Conservation (phyloP, 2,888 invertebrate species). For the Scaptomyza parva region DNA sequence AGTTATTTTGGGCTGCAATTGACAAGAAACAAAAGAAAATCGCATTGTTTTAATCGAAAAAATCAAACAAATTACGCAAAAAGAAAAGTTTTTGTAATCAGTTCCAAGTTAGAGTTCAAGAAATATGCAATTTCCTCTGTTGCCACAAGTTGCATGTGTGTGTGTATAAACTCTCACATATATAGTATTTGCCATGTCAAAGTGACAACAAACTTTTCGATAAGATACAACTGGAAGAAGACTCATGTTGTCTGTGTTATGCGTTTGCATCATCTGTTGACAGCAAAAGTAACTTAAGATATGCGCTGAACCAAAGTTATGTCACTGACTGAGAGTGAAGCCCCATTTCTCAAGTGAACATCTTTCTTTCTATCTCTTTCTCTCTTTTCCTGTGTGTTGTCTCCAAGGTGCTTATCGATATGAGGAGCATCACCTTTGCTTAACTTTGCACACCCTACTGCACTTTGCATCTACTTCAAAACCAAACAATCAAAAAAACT, state of each 20-base stretch:
- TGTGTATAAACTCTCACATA: constrained; percentile 1
- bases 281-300: constrained; percentile 63
- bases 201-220: constrained; percentile 23
- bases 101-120: not conserved
- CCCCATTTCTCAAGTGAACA: constrained; percentile 42
- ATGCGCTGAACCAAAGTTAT: constrained; percentile 32
- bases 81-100: constrained; percentile 13
- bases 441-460: constrained; percentile 26
- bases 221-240: constrained; percentile 11
- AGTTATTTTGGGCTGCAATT: not conserved
- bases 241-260: constrained; percentile 8
- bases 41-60: not conserved
- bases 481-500: constrained; percentile 9
- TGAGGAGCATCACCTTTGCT: constrained; percentile 25
- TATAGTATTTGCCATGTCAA: constrained; percentile 2
- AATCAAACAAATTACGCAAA: constrained; percentile 21
- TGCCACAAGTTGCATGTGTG: constrained; percentile 4
- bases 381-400: constrained; percentile 2
- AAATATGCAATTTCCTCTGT: constrained; percentile 15
- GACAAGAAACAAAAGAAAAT: not conserved
- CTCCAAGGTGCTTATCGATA: constrained; percentile 66
- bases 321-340: constrained; percentile 19
- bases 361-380: constrained; percentile 9
- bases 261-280: constrained; percentile 43
- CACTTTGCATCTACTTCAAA: constrained; percentile 32